phyloP scores from a whole-genome alignment of 2,113 vertebrate species.

The Triplophysa tibetana region DNA sequence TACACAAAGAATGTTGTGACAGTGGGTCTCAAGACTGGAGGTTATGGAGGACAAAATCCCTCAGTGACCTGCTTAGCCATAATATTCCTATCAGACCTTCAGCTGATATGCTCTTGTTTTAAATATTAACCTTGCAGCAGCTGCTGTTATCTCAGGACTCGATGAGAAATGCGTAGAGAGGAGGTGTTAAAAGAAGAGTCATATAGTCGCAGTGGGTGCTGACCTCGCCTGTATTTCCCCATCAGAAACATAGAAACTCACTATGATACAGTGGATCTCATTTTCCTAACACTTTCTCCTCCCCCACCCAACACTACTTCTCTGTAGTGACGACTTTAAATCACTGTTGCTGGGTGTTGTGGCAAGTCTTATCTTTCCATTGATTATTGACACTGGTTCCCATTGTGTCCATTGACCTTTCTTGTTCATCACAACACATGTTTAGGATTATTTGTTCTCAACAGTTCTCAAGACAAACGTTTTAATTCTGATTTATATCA shows the following conservation, averaged over 20 bases:
- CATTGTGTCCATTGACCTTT: background rate
- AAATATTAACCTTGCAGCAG: slow-evolving; percentile 48
- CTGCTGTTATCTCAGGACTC: slow-evolving; percentile 48
- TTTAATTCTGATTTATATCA: background rate
- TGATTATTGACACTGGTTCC: background rate
- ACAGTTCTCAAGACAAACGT: background rate
- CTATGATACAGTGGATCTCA: background rate
- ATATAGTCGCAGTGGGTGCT: background rate
- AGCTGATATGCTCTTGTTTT: slow-evolving; percentile 36
- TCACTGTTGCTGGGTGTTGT: background rate
- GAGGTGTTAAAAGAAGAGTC: slow-evolving; percentile 3
- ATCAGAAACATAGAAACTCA: background rate
- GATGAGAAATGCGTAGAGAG: slow-evolving; percentile 33
- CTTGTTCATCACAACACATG: background rate
- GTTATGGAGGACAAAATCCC: slow-evolving; percentile 33
- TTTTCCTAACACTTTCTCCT: background rate
- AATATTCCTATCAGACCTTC: slow-evolving; percentile 49
- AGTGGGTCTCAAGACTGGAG: background rate
- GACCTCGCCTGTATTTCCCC: slow-evolving; percentile 27
- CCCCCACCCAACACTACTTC: background rate
- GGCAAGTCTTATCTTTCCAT: background rate
- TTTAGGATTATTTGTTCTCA: background rate
- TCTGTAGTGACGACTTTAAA: background rate
- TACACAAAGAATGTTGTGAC: background rate
- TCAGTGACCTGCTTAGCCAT: slow-evolving; percentile 26